Percentiles rank a stretch among this genome's conserved stretches.
Conservation (phyloP, 53 echinoderm and acorn worm species). For the Arbacia lixula region DNA sequence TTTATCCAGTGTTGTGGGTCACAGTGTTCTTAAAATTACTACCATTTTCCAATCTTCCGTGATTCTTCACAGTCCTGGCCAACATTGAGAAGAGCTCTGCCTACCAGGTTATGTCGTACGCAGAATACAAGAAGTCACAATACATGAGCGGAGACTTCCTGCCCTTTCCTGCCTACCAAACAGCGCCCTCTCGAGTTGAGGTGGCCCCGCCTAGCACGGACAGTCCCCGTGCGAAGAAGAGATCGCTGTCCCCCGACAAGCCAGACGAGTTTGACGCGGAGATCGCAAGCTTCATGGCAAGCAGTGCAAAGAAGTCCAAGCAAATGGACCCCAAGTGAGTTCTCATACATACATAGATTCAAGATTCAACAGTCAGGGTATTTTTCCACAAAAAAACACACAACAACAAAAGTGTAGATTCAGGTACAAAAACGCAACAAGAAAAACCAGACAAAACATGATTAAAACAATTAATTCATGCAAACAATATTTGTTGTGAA, state of each 20-base stretch:
- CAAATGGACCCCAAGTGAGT: constrained; percentile 95
- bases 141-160: constrained; percentile 39
- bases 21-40: too few species aligned
- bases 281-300: constrained; percentile 80
- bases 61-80: constrained; percentile 57
- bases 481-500: too few species aligned
- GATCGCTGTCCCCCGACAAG: constrained; percentile 56
- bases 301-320: constrained; percentile 75
- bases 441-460: too few species aligned
- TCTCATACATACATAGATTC: too few species aligned
- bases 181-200: background rate
- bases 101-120: constrained; percentile 68
- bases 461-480: too few species aligned
- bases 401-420: too few species aligned
- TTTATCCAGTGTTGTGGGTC: too few species aligned
- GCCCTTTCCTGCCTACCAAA: constrained; percentile 18
- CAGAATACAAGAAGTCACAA: constrained; percentile 64
- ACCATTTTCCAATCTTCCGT: too few species aligned
- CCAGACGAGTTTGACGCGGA: constrained; percentile 74
- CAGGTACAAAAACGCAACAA: too few species aligned
- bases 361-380: too few species aligned
- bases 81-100: constrained; percentile 55
- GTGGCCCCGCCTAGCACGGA: constrained; percentile 9
- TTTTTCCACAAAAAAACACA: too few species aligned
- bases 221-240: constrained; percentile 63